Percentiles rank a stretch among this genome's conserved stretches.
Evolutionary conservation across 2,888 invertebrate species (phyloP).

Genomic region (Cheilosia vulpina): DNA sequence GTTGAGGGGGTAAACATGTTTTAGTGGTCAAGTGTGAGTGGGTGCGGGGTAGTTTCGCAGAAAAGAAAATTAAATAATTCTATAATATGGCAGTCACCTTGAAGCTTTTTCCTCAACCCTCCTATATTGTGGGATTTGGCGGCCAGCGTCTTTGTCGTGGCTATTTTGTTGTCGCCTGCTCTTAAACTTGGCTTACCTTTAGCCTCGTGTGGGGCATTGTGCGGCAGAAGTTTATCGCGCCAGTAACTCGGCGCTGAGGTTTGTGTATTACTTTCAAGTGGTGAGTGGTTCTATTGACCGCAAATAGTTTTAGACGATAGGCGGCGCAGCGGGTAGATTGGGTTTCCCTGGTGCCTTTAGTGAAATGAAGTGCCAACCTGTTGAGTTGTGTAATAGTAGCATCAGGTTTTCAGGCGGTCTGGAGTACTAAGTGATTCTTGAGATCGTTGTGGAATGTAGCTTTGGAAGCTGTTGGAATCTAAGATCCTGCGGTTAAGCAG

Average conservation of each 20-base stretch:
- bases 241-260: conserved; percentile 37
- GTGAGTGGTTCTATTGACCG: conserved; percentile 57
- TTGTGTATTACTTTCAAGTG: conserved; percentile 43
- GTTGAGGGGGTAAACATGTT: conserved; percentile 22
- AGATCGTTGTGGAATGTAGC: neutral
- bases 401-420: neutral
- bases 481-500: neutral
- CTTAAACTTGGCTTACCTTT: conserved; percentile 72
- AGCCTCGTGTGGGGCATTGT: conserved; percentile 19
- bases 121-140: conserved; percentile 4
- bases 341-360: conserved; percentile 9
- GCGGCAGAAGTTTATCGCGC: conserved; percentile 52
- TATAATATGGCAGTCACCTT: conserved; percentile 56
- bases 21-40: neutral
- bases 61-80: conserved; percentile 69
- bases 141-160: neutral
- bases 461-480: neutral
- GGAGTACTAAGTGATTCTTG: neutral
- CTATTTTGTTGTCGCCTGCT: conserved; percentile 8
- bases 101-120: conserved; percentile 61
- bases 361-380: too few relatives aligned
- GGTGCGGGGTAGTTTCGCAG: neutral
- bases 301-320: conserved; percentile 38
- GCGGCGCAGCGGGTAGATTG: conserved; percentile 16
- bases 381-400: conserved; percentile 39